Percentiles rank a stretch among this genome's conserved stretches.
Conservation (phyloP, 2,113 vertebrate species). For the Nansenia antarctica region DNA sequence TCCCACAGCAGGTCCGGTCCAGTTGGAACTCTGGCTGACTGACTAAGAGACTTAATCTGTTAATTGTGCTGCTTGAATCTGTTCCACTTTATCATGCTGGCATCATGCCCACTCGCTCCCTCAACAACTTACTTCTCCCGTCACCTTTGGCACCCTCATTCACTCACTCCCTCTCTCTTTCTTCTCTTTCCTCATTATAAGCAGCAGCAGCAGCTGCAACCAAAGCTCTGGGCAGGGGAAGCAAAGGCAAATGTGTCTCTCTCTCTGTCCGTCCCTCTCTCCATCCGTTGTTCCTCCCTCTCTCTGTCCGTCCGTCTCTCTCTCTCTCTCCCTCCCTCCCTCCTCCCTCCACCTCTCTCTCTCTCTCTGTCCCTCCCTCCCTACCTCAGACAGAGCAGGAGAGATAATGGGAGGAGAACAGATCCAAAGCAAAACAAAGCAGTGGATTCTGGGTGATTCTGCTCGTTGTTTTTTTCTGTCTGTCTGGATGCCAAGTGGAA, state of each 20-base stretch:
- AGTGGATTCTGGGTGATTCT: neutral
- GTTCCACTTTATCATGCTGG: constrained; percentile 35
- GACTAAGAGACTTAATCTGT: constrained; percentile 45
- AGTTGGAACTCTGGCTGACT: constrained; percentile 13
- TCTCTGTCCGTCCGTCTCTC: neutral
- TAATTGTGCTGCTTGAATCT: constrained; percentile 56
- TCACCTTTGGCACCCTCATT: constrained; percentile 3
- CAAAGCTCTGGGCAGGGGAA: constrained; percentile 43
- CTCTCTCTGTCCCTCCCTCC: too few relatives aligned
- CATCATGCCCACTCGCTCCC: constrained; percentile 20
- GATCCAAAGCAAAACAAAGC: neutral
- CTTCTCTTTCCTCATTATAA: constrained; percentile 53
- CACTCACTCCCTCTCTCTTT: constrained; percentile 5
- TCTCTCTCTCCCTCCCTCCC: too few relatives aligned
- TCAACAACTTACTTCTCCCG: constrained; percentile 37
- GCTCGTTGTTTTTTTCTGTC: neutral
- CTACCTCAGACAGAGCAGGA: neutral
- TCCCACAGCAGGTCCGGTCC: constrained; percentile 11
- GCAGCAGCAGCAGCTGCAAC: constrained; percentile 42
- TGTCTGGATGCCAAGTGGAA: neutral
- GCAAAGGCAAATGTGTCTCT: neutral
- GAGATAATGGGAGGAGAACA: neutral
- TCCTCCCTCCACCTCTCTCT: neutral
- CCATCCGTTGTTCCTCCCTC: too few relatives aligned
- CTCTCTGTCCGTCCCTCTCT: too few relatives aligned